Base-by-base conservation (phyloP, 2,888 invertebrate genomes). In the Agrochola circellaris region DNA sequence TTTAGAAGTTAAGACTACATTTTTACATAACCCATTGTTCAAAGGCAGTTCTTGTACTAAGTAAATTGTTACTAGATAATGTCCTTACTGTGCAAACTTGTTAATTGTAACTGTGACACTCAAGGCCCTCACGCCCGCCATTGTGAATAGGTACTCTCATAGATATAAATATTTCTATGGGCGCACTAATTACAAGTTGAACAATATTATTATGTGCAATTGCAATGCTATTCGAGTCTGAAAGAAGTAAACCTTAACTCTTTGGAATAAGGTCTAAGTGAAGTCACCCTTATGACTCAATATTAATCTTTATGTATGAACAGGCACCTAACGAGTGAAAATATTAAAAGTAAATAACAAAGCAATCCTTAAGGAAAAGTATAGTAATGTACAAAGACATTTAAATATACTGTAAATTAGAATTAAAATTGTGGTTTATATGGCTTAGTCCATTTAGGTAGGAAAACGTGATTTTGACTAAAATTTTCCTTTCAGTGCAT, bases 61-160 rank as follows among this genome's bases (percentile, higher is more conserved):
- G 60, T 51, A 51, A 51, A 54, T 62, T 62, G 26, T 15, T 38
- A 15, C 45, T 56, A 48, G 26, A 48, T 72, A 62, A 26, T 62
- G 13, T 34, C 34, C 2, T 1, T 48, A n/a, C 34, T 54, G 30
- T 56, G 73, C n/a, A 38, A 64, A 76, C n/a, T 38, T 45, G n/a
- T 79, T 34, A 42, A 67, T 62, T 56, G 48, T 48, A 13, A 67
- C 48, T 61, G 66, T 68, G 38, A 38, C 51, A 45, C 23, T 80
- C 77, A 76, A 69, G 77, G 77, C 42, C 62, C 26, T 20, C 64
- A 54, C 56, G 34, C 17, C 15, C 48, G 48, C 48, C 48, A 54
- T 54, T 64, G n/a, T 61, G 48, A 17, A 48, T 73, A 58, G 38
- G 34, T 34, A 34, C 34, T 34, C 34, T 34, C 34, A 34, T 30